These are phyloP conservation scores for Leucoma salicis DNA, from an alignment of 2,888 invertebrate species.

Conservation along the genomic window DNA sequence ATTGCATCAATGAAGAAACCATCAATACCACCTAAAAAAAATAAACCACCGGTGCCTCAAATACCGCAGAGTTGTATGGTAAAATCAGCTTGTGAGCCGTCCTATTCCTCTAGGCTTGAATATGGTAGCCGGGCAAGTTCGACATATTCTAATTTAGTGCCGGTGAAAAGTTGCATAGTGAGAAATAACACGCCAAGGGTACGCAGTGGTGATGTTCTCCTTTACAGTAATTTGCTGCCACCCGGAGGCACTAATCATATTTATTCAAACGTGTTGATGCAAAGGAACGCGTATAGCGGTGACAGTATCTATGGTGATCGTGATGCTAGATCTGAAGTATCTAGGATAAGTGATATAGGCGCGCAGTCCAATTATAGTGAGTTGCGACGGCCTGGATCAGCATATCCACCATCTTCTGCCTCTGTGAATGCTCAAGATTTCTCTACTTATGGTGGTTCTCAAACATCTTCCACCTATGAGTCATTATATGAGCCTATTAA, in stretches of 20 bases:
- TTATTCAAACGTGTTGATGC: constrained; percentile 71
- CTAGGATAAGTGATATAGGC: constrained; percentile 72
- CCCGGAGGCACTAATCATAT: constrained; percentile 77
- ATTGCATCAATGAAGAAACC: constrained; percentile 74
- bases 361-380: constrained; percentile 85
- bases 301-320: constrained; percentile 77
- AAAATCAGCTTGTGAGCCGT: constrained; percentile 88
- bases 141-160: constrained; percentile 75
- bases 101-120: constrained; percentile 88
- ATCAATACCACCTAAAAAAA: constrained; percentile 74
- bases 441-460: constrained; percentile 80
- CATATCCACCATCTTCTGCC: constrained; percentile 77
- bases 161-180: constrained; percentile 78
- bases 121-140: constrained; percentile 72
- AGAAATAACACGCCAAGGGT: constrained; percentile 65
- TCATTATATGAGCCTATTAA: constrained; percentile 85
- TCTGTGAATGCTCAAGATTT: constrained; percentile 79
- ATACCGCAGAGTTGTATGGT: constrained; percentile 90
- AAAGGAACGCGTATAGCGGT: constrained; percentile 68
- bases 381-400: constrained; percentile 81
- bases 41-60: constrained; percentile 75
- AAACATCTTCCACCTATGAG: constrained; percentile 85
- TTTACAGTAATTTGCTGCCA: constrained; percentile 74
- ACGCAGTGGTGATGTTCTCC: constrained; percentile 69
- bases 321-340: constrained; percentile 69